Base-by-base conservation (phyloP, 1,140 invertebrate genomes). In the Euglossa dilemma region DNA sequence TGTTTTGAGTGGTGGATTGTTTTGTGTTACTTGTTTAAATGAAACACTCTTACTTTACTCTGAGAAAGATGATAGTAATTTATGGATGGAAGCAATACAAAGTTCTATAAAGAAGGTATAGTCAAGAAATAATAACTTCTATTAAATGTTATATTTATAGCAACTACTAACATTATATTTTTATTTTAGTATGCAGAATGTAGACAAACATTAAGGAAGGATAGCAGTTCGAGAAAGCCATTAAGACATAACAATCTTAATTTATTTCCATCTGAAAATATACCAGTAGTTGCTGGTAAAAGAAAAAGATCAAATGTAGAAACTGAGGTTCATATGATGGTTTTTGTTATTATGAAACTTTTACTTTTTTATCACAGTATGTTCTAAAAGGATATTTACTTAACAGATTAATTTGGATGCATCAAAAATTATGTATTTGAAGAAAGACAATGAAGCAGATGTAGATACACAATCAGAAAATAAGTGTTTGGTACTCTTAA, bases 171-270 rank as follows among this genome's bases (percentile, higher is more conserved):
- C 50, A 59, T 16, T 80, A 12, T 54, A 67, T 76, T 25, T 28
- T 64, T 71, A 66, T 52, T 85, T 47, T 70, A 95, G 90, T 95
- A 95, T 83, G 91, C 94, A 4, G 94, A 95, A 83, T 95, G 95
- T 79, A 93, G 95, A 69, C 95, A 95, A 85, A 96, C 96, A 36
- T 91, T 96, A 56, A 91, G 95, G 56, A 96, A 96, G 88, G 95
- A 95, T 73, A 96, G 95, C 57, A 96, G 96, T 79, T 94, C 95
- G 11, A 93, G 95, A 69, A 94, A 94, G 67, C 95, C 96, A 63
- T 93, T 96, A 20, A 91, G 94, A 57, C 95, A 95, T 61, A 95
- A 95, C 87, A 93, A 95, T 85, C 90, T 95, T 54, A 94, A 93
- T 77, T 84, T 94, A 73, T 95, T 95, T 84, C 85, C 90, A 45